Base-by-base conservation (phyloP, 2,797 vertebrate genomes). In the Smutsia temminckii region DNA sequence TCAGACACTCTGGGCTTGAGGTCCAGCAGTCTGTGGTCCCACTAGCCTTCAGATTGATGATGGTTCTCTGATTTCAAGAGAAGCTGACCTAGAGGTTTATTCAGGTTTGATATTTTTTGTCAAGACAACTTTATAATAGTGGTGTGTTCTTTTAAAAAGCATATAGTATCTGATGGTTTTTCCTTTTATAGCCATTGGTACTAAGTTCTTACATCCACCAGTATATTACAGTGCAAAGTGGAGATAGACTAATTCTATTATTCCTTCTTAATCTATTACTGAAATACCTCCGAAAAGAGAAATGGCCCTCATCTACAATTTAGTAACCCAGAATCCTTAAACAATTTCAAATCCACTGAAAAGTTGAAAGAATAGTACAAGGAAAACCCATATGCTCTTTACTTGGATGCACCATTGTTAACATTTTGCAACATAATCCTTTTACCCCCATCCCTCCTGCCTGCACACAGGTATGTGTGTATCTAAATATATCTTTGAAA, bases 291-390 rank as follows among this genome's bases (percentile, higher is more conserved):
- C 29, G 69, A 37, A 71, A 32, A 71, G 51, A 69, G 34, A 95
- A 88, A 51, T 69, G 85, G 20, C 69, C n/a, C 18, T 83, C 42
- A 83, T n/a, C 10, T 34, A n/a, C 32, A 29, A 66, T 71, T 77
- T 88, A 81, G 40, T 85, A 81, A 77, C 18, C 2, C 18, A 17
- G 8, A 46, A 17, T 87, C 37, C 66, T 55, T 63, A 79, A 95
- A 85, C 21, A 91, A 72, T 88, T 92, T 95, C 18, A 92, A 90
- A 63, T n/a, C 2, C n/a, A 72, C 55, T 74, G 51, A 71, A 85
- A 83, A 79, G 40, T 32, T 94, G 37, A 85, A 83, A 91, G 42
- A 85, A 88, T 34, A 64, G 21, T 53, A 78, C 10, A 71, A 51
- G 72, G 66, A 87, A 92, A 87, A 75, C 0, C 23, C 49, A 55